phyloP scores from a whole-genome alignment of 2,113 vertebrate species.

The Trogon melanurus region DNA sequence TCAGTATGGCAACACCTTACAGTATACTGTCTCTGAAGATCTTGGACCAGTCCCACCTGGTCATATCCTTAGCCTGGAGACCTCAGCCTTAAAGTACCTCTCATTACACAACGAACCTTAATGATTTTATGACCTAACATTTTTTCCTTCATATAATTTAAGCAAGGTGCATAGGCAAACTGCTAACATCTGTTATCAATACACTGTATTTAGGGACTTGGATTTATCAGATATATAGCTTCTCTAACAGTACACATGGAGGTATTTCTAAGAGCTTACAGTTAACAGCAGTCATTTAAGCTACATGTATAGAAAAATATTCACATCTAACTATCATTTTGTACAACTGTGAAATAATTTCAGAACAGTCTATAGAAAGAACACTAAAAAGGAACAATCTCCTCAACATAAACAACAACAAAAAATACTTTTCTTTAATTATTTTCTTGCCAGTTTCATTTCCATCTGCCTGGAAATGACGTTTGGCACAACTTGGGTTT shows the following conservation, averaged over 20 bases:
- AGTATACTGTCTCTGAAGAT: slow-evolving; percentile 7
- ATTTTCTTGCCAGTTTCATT: slow-evolving; percentile 3
- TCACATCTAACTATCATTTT: not conserved
- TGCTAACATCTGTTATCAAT: slow-evolving; percentile 50
- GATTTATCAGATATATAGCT: slow-evolving; percentile 30
- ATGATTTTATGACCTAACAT: slow-evolving; percentile 53
- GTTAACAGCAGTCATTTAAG: slow-evolving; percentile 30
- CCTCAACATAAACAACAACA: not conserved
- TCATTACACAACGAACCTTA: slow-evolving; percentile 39
- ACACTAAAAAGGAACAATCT: not conserved
- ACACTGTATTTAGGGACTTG: not conserved
- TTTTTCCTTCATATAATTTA: slow-evolving; percentile 40
- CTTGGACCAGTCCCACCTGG: slow-evolving; percentile 20
- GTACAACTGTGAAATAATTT: slow-evolving; percentile 5
- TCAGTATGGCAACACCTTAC: slow-evolving; percentile 30
- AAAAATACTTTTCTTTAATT: not conserved
- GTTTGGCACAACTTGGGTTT: not conserved
- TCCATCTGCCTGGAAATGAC: not conserved
- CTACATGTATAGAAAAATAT: not conserved
- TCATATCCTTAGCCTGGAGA: slow-evolving; percentile 1
- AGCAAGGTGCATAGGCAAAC: slow-evolving; percentile 1
- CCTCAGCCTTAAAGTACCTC: slow-evolving; percentile 15
- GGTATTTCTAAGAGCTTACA: slow-evolving; percentile 12
- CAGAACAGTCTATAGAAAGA: slow-evolving; percentile 22
- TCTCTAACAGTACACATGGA: not conserved